Conservation (phyloP, 2,113 vertebrate genomes). For the Suncus etruscus region DNA sequence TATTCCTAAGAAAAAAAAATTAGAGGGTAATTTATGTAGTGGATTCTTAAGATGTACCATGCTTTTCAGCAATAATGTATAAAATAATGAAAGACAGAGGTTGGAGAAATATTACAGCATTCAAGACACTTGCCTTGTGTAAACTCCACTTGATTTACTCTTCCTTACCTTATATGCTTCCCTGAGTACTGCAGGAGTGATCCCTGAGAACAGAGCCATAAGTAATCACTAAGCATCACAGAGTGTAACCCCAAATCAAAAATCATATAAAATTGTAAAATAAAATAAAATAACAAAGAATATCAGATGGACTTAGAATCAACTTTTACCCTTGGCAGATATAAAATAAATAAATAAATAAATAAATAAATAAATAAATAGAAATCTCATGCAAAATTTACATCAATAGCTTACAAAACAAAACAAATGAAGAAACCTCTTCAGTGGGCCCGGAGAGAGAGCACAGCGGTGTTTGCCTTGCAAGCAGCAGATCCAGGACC, state of each 20-base stretch:
- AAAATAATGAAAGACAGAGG: constrained; percentile 18
- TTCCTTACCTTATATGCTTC: no score
- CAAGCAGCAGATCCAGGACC: no score
- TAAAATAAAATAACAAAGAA: constrained; percentile 32
- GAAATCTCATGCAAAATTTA: constrained; percentile 44
- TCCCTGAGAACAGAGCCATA: no score
- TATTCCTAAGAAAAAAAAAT: no score
- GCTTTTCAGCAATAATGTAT: background rate
- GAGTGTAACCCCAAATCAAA: no score
- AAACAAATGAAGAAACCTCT: background rate
- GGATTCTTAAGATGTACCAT: background rate
- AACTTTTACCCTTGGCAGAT: background rate
- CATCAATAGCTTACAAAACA: background rate
- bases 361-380: background rate
- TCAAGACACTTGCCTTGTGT: no score
- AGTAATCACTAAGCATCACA: no score
- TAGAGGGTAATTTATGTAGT: background rate
- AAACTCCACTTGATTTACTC: no score
- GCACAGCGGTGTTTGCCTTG: no score
- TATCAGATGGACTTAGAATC: background rate
- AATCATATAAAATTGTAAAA: background rate
- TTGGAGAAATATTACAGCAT: no score
- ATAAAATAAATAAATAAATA: background rate
- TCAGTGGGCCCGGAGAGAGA: no score
- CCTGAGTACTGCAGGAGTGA: no score